phyloP scores from a whole-genome alignment of 2,888 invertebrate species.

The Pristionchus japonicus region DNA sequence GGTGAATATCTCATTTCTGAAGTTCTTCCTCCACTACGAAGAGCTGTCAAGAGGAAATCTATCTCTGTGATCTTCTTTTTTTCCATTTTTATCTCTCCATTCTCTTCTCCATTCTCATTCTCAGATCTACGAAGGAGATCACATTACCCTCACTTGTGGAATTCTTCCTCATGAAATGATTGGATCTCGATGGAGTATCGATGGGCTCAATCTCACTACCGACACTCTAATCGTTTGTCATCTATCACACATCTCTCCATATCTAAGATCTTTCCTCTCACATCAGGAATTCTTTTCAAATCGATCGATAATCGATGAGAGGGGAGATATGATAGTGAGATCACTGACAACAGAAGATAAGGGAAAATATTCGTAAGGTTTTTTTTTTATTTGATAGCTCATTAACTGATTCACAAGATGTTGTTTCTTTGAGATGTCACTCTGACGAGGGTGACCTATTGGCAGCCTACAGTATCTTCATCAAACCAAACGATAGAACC shows the following conservation, averaged over 20 bases:
- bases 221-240: background rate
- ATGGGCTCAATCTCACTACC: constrained; percentile 10
- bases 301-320: constrained; percentile 25
- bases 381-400: background rate
- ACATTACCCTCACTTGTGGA: constrained; percentile 4
- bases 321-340: constrained; percentile 31
- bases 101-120: background rate
- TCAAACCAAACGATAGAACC: background rate
- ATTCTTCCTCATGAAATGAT: constrained; percentile 33
- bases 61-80: background rate
- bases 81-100: background rate
- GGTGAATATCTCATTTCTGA: constrained; percentile 33
- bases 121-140: constrained; percentile 29
- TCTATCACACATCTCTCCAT: background rate
- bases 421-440: background rate
- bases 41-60: constrained; percentile 41
- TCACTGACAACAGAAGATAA: background rate
- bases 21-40: constrained; percentile 10
- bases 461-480: background rate
- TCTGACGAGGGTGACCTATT: constrained; percentile 31
- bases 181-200: constrained; percentile 26
- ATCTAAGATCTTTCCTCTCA: no score
- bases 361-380: constrained; percentile 13
- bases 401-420: background rate
- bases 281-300: background rate